A percentile compares a stretch with the other conserved stretches of the same genome.
Conservation (phyloP, 2,888 invertebrate genomes). For the Patella pellucida region DNA sequence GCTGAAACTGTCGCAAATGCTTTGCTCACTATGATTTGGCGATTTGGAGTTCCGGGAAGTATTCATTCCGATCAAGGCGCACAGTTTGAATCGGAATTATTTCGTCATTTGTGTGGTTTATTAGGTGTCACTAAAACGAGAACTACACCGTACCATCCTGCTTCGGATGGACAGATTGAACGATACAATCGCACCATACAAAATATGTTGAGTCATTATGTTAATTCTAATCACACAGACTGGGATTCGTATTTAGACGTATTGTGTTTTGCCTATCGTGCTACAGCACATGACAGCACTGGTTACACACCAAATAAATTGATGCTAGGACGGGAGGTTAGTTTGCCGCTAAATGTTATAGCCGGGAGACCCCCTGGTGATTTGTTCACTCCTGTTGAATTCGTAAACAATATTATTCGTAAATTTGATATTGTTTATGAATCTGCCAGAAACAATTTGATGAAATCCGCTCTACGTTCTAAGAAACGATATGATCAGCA, state of each 20-base stretch:
- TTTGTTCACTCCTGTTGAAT: background rate
- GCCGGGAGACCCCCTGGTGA: background rate
- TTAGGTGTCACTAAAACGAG: constrained; percentile 2
- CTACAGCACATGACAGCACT: background rate
- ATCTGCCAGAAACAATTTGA: background rate
- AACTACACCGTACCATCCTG: background rate
- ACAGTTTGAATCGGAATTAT: constrained; percentile 3
- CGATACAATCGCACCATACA: background rate
- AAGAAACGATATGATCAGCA: constrained; percentile 7
- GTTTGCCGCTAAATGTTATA: background rate
- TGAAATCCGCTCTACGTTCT: background rate
- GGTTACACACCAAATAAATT: background rate
- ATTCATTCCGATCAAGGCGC: constrained; percentile 17
- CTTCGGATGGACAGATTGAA: background rate
- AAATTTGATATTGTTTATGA: background rate
- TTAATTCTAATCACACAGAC: background rate
- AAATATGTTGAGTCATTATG: constrained; percentile 1
- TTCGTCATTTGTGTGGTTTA: background rate
- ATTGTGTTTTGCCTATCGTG: background rate
- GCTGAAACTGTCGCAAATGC: constrained; percentile 12
- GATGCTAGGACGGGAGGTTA: background rate
- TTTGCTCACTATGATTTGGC: background rate
- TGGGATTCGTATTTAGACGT: background rate
- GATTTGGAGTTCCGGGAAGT: constrained; percentile 1
- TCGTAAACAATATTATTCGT: background rate